Percentiles rank a stretch among this genome's conserved stretches.
These are phyloP conservation scores for Glomeris maerens DNA, from an alignment of 1,140 invertebrate species.

Conservation along the genomic window DNA sequence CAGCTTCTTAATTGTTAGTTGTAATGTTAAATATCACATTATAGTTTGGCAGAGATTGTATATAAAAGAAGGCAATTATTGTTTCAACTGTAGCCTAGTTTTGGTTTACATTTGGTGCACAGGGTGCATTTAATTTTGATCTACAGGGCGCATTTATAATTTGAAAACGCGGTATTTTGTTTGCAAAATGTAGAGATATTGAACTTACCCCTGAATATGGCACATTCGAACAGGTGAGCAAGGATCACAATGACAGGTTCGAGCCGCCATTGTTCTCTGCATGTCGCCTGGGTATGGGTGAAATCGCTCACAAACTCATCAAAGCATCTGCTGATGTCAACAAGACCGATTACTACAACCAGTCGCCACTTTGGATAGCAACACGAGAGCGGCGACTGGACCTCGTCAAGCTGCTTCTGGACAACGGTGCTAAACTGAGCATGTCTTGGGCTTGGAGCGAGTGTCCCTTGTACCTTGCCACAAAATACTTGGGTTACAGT, in stretches of 20 bases:
- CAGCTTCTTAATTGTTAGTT: no score
- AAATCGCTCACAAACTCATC: slow-evolving; percentile 20
- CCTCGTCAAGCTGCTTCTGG: slow-evolving; percentile 15
- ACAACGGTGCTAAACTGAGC: slow-evolving; percentile 12
- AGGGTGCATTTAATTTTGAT: no score
- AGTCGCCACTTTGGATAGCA: slow-evolving; percentile 19
- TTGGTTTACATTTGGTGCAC: no score
- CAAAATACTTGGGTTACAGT: slow-evolving; percentile 4
- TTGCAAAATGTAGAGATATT: no score
- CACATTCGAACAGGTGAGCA: no score
- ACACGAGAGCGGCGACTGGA: slow-evolving; percentile 13
- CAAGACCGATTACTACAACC: slow-evolving; percentile 17
- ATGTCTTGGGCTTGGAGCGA: slow-evolving; percentile 4
- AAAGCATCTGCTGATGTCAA: slow-evolving; percentile 18
- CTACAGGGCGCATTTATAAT: no score
- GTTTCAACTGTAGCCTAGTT: no score
- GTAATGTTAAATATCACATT: no score
- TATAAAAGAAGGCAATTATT: no score
- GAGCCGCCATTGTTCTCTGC: slow-evolving; percentile 23
- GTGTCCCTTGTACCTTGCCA: slow-evolving; percentile 13
- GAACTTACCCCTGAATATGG: no score
- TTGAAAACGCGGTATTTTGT: no score
- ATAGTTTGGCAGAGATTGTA: no score
- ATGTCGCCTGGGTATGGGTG: slow-evolving; percentile 21
- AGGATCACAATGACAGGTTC: slow-evolving; percentile 15